Evolutionary conservation across 2,797 vertebrate genomes (phyloP), one percentile per base, ranked within the genome.

Genomic region (Danio tinwini): DNA sequence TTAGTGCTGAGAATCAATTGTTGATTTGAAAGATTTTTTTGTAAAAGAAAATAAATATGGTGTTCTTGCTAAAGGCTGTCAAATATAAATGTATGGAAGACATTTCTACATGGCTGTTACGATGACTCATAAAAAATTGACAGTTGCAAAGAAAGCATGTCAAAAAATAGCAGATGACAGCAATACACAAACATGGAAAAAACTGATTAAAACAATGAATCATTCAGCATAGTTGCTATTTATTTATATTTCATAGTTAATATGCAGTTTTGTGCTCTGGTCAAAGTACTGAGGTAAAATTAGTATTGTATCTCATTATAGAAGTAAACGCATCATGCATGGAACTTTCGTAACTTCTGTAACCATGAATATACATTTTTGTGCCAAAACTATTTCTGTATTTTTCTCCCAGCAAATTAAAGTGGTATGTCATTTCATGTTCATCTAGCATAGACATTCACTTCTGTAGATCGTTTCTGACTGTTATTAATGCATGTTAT

Each of bases 1-100:
- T 61, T 61, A 61, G 58, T 42, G 9, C 16, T n/a, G 37, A 42
- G 17, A 40, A 40, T 42, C 2, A 3, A 39, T 39, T 5, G 3
- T 29, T 2, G 5, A 7, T n/a, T n/a, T n/a, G n/a, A n/a, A n/a
- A n/a, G n/a, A n/a, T n/a, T n/a, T n/a, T n/a, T n/a, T n/a, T n/a
- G n/a, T n/a, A n/a, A n/a, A n/a, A n/a, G n/a, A n/a, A n/a, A n/a
- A n/a, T n/a, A n/a, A n/a, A n/a, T n/a, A n/a, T n/a, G n/a, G 10
- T n/a, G 10, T 10, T 42, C 7, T 16, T 5, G 16, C 7, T 21
- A 8, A 11, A 16, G 13, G 8, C 21, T 45, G 13, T 11, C 9
- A 50, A 73, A 74, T 74, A 1, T 50, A 19, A 50, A 62, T 13
- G 29, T 12, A n/a, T 45, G 14, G 74, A 14, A 71, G n/a, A 13